phyloP scores from a whole-genome alignment of 2,888 invertebrate genomes.

The Chelonus formosanus region DNA sequence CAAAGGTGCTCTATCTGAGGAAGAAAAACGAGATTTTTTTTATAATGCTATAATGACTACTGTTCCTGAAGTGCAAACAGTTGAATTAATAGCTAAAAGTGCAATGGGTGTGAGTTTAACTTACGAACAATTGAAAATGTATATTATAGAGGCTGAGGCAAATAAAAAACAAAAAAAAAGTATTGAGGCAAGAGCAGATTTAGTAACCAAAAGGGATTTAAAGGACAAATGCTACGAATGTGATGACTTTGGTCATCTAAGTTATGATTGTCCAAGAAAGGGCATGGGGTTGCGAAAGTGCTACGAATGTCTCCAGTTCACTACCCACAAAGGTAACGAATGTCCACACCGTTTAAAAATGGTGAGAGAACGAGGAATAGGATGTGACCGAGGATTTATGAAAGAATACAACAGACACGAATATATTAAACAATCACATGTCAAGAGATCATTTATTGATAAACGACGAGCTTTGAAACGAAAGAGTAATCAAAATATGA shows the following conservation, averaged over 20 bases:
- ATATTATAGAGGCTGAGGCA: slow-evolving; percentile 37
- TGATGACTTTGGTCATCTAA: slow-evolving; percentile 35
- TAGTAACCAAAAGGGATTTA: neutral
- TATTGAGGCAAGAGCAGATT: no score
- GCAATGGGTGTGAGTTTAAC: slow-evolving; percentile 35
- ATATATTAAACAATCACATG: neutral
- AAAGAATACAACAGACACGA: slow-evolving; percentile 1
- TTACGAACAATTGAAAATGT: slow-evolving; percentile 36
- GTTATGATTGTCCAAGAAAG: slow-evolving; percentile 33
- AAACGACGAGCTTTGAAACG: no score
- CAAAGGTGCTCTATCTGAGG: slow-evolving; percentile 33
- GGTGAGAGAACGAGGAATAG: slow-evolving; percentile 2
- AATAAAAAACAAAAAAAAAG: slow-evolving; percentile 35
- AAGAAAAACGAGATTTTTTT: slow-evolving; percentile 40
- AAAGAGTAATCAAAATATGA: no score
- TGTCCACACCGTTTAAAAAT: neutral
- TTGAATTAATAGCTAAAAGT: slow-evolving; percentile 39
- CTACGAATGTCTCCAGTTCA: slow-evolving; percentile 31
- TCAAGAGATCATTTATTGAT: no score
- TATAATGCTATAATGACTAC: slow-evolving; percentile 33
- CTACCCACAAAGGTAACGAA: slow-evolving; percentile 2
- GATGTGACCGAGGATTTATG: slow-evolving; percentile 7
- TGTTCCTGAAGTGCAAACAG: no score
- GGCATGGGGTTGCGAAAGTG: slow-evolving; percentile 24
- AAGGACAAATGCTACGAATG: slow-evolving; percentile 31